Base-by-base conservation (phyloP, 1,140 invertebrate species). In the Atopsyche davidsoni region DNA sequence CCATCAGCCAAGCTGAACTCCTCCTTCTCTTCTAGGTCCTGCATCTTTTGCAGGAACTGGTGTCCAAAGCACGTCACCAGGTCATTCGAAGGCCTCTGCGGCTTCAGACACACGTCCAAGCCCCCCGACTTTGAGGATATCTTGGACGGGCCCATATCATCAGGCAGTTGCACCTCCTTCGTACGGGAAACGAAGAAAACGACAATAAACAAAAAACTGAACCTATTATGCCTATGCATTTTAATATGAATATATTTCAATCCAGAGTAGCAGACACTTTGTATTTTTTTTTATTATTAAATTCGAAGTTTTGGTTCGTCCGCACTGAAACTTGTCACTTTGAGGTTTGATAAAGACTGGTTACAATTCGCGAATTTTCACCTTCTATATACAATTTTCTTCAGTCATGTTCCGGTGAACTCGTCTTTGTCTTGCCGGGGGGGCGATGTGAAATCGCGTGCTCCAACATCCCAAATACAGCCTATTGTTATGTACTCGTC, bases 41-140 rank as follows among this genome's bases (percentile, higher is more conserved):
- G 81, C 1, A 87, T 62, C 51, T 77, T 76, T 46, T 75, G 76
- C 16, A 87, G 55, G 17, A 82, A 69, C n/a, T 82, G 82, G 4
- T 81, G 76, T 9, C 84, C 84, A 31, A 84, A 67, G 64, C 85
- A 87, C 49, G 81, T 65, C 7, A 72, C 70, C 2, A 78, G 51
- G 53, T 70, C 66, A 2, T 61, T 55, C 48, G 63, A 66, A 44
- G 65, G 61, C 14, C 66, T 59, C 51, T 70, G 63, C 0, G 66
- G 63, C 53, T 68, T 69, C n/a, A 78, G 56, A 60, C 77, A 79
- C 51, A 76, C 61, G 53, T 75, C 75, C 19, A 78, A 63, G 3
- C 47, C 55, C 38, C 36, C 48, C 0, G 46, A 32, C 36, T 53
- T 51, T 6, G 49, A 51, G 4, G 49, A 43, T 16, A 32, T 25